Evolutionary conservation across 2,888 invertebrate species (phyloP), one percentile per base, ranked within the genome.

Genomic region (Imbricaverruca yamaguchii): DNA sequence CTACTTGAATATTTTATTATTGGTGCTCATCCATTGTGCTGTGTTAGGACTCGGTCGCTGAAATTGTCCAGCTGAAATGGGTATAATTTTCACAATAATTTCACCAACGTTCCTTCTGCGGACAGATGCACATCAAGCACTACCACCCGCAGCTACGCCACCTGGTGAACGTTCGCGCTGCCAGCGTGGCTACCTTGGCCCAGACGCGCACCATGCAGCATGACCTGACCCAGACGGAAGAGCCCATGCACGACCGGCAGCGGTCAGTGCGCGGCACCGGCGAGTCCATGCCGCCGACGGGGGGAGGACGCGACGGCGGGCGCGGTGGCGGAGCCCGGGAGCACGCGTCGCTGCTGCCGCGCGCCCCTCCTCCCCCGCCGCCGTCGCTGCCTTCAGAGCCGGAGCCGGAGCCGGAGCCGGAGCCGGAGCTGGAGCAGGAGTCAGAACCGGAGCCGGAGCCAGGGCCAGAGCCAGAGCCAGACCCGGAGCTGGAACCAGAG

Each of bases 81-180:
- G 1, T 39, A 39, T 39, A 4, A 39, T 39, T 39, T 39, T 39
- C 39, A 39, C 39, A 1, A 39, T 39, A 39, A 39, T 39, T 39
- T 39, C 39, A 39, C 39, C 39, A 39, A 39, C 39, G 39, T 39
- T 39, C 39, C 39, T 39, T 39, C 39, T 39, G 39, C 39, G 39
- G 39, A 39, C 39, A 88, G 88, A 96, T 96, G 91, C 97, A 97
- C 86, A 93, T 97, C 74, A 97, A 97, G 86, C 96, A 97, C 87
- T 97, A 97, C 87, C 97, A 97, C 87, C 91, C 92, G 3, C 93
- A 94, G 84, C 90, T 93, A 82, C 91, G 91, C 3, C 92, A 93
- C 86, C 91, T 91, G 87, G 88, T 94, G 84, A 94, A 94, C 7
- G 91, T 91, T n/a, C 82, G 81, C 0, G 94, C 94, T 0, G 94